Conservation (phyloP, 2,888 invertebrate genomes). For the Sinohyriopsis cumingii region DNA sequence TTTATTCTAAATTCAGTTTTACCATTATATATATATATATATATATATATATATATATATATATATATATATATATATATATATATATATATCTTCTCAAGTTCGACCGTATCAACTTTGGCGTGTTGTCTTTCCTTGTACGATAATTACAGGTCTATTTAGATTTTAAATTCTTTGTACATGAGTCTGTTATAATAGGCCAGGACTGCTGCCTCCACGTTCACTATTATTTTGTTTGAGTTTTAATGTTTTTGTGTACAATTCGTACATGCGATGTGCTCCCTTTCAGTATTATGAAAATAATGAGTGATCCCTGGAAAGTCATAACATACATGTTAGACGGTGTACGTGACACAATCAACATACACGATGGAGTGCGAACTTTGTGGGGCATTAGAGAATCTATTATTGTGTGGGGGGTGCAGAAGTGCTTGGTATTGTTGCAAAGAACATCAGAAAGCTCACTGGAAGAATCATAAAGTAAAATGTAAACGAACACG, state of each 20-base stretch:
- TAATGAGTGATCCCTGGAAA: too few relatives aligned
- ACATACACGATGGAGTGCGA: slow-evolving; percentile 50
- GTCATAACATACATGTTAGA: slow-evolving; percentile 14
- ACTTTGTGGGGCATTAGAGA: slow-evolving; percentile 59
- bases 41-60: slow-evolving; percentile 10
- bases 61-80: slow-evolving; percentile 10
- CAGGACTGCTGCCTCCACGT: too few relatives aligned
- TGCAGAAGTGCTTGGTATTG: slow-evolving; percentile 66
- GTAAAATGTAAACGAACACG: slow-evolving; percentile 7
- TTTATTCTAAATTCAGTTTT: slow-evolving; percentile 1
- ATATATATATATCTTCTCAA: neutral
- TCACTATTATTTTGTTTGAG: too few relatives aligned
- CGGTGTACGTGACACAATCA: slow-evolving; percentile 45
- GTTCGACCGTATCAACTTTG: too few relatives aligned
- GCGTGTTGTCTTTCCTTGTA: too few relatives aligned
- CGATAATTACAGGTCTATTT: too few relatives aligned
- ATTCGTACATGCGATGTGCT: too few relatives aligned
- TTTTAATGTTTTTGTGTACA: too few relatives aligned
- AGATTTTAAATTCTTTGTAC: too few relatives aligned
- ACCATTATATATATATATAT: slow-evolving; percentile 6
- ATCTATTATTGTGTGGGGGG: slow-evolving; percentile 61
- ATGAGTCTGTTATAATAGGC: too few relatives aligned
- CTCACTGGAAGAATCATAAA: slow-evolving; percentile 65
- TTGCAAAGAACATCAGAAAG: slow-evolving; percentile 63
- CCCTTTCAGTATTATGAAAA: too few relatives aligned